Percentiles rank a stretch among this genome's conserved stretches.
phyloP scores from a whole-genome alignment of 2,113 vertebrate species.

The Mesocricetus auratus region DNA sequence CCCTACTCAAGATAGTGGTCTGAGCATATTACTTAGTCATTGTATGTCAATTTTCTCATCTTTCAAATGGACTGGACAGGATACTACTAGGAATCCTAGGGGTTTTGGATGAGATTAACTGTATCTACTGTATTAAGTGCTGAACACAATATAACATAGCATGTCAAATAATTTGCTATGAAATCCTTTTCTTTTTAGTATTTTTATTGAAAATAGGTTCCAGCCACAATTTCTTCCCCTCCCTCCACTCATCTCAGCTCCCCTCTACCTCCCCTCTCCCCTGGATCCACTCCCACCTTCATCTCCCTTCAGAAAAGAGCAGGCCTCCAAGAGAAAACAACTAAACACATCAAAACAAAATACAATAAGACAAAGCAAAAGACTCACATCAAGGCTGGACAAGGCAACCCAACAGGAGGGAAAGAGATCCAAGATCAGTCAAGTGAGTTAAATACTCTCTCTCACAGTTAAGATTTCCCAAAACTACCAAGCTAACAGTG shows the following conservation, averaged over 20 bases:
- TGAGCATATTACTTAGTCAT: background rate
- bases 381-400: background rate
- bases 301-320: background rate
- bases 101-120: background rate
- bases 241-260: background rate
- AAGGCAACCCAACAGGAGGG: background rate
- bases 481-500: background rate
- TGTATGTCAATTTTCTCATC: background rate
- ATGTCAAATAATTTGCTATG: background rate
- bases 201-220: background rate
- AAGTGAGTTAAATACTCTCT: background rate
- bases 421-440: background rate
- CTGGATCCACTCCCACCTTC: background rate
- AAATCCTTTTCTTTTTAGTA: background rate
- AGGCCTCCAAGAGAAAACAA: background rate
- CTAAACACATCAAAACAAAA: background rate
- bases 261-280: background rate
- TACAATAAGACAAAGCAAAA: no score
- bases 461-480: background rate
- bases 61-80: background rate
- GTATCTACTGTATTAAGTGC: background rate
- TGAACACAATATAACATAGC: background rate
- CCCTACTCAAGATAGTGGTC: background rate
- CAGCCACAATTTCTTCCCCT: background rate
- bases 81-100: background rate